Conservation (phyloP, 2,888 invertebrate genomes). For the Ectobius pallidus region DNA sequence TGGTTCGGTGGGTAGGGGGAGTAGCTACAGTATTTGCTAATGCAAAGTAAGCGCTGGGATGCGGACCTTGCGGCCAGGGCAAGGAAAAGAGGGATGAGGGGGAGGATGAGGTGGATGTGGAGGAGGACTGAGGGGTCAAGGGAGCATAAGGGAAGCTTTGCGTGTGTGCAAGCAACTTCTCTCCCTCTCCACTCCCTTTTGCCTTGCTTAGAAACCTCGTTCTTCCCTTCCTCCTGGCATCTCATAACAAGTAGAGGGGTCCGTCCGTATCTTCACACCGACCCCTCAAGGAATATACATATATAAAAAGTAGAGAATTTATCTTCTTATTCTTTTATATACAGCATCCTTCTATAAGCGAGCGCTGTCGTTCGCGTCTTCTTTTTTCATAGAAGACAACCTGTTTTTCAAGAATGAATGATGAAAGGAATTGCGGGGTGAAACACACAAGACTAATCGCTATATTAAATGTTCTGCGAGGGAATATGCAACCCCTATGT, state of each 20-base stretch:
- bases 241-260: slow-evolving; percentile 7
- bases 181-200: neutral
- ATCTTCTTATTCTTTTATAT: slow-evolving; percentile 27
- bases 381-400: slow-evolving; percentile 23
- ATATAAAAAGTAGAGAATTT: slow-evolving; percentile 24
- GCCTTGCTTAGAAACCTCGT: slow-evolving; percentile 24
- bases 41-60: slow-evolving; percentile 44
- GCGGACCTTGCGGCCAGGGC: slow-evolving; percentile 39
- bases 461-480: slow-evolving; percentile 5
- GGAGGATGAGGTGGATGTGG: slow-evolving; percentile 24
- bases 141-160: slow-evolving; percentile 27
- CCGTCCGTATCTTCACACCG: slow-evolving; percentile 24
- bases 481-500: slow-evolving; percentile 1
- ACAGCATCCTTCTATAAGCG: neutral
- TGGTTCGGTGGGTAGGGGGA: slow-evolving; percentile 22
- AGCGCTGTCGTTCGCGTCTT: neutral
- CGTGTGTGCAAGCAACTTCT: slow-evolving; percentile 21
- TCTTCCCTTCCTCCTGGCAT: slow-evolving; percentile 14
- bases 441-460: slow-evolving; percentile 33
- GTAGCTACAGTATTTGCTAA: slow-evolving; percentile 44
- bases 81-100: slow-evolving; percentile 28
- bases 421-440: slow-evolving; percentile 17
- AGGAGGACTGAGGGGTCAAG: slow-evolving; percentile 18
- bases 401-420: slow-evolving; percentile 34
- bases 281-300: slow-evolving; percentile 22